phyloP scores from a whole-genome alignment of 2,113 vertebrate species.

The Gallinago media region DNA sequence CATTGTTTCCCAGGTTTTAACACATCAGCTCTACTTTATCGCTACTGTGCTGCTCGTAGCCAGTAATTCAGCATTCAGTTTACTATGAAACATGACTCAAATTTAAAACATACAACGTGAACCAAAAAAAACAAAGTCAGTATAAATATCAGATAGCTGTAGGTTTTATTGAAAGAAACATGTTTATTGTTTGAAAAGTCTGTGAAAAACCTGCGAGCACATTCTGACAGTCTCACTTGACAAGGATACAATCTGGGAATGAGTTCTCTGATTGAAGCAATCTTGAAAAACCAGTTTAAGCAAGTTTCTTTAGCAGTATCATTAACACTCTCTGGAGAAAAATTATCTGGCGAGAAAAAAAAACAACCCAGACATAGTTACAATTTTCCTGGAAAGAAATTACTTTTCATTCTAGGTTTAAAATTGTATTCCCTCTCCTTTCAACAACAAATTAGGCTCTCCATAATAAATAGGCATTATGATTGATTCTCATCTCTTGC shows the following conservation, averaged over 20 bases:
- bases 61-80: not conserved
- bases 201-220: not conserved
- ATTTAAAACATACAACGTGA: not conserved
- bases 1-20: not conserved
- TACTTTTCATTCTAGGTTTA: not conserved
- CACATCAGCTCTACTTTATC: not conserved
- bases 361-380: not conserved
- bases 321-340: conserved; percentile 89
- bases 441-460: not conserved
- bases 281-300: conserved; percentile 99
- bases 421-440: not conserved
- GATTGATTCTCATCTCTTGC: not conserved
- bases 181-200: not conserved
- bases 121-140: not conserved
- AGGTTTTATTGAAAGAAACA: not conserved
- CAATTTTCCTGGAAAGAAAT: not conserved
- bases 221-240: not conserved
- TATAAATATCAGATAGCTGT: not conserved
- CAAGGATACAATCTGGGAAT: conserved; percentile 96
- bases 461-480: not conserved
- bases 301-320: conserved; percentile 98
- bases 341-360: conserved; percentile 80
- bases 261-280: conserved; percentile 97
- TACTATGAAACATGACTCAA: not conserved
- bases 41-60: not conserved